Conservation (phyloP, 2,888 invertebrate genomes). For the Erynnis tages region DNA sequence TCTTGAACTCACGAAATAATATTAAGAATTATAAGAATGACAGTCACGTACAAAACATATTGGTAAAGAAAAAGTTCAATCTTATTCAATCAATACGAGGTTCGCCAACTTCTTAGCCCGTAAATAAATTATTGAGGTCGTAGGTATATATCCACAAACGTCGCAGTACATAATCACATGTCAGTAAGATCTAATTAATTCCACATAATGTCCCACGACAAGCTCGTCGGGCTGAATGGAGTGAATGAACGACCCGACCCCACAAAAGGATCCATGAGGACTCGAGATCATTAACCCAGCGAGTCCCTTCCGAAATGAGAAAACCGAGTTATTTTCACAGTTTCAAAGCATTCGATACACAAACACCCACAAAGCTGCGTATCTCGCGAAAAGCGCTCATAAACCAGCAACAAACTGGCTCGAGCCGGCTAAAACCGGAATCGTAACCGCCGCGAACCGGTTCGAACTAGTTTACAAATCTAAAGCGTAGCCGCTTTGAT, state of each 20-base stretch:
- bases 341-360: constrained; percentile 23
- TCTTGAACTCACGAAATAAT: too few species aligned
- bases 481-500: constrained; percentile 25
- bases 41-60: too few species aligned
- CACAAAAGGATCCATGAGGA: constrained; percentile 18
- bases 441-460: constrained; percentile 23
- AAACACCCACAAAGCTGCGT: constrained; percentile 9
- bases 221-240: constrained; percentile 25
- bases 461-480: constrained; percentile 28
- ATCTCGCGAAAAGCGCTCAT: constrained; percentile 21
- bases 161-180: constrained; percentile 13
- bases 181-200: constrained; percentile 24
- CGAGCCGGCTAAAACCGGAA: constrained; percentile 19
- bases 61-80: too few species aligned
- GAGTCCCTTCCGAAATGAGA: constrained; percentile 19
- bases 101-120: background rate
- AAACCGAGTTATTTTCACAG: constrained; percentile 19
- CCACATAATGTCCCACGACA: constrained; percentile 21
- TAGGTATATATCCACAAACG: constrained; percentile 6
- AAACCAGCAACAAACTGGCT: constrained; percentile 21
- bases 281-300: constrained; percentile 15
- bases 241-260: constrained; percentile 12
- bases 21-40: too few species aligned
- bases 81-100: too few species aligned
- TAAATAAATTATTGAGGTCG: constrained; percentile 2